phyloP scores from a whole-genome alignment of 2,797 vertebrate genomes.

The Eulemur rubriventer region DNA sequence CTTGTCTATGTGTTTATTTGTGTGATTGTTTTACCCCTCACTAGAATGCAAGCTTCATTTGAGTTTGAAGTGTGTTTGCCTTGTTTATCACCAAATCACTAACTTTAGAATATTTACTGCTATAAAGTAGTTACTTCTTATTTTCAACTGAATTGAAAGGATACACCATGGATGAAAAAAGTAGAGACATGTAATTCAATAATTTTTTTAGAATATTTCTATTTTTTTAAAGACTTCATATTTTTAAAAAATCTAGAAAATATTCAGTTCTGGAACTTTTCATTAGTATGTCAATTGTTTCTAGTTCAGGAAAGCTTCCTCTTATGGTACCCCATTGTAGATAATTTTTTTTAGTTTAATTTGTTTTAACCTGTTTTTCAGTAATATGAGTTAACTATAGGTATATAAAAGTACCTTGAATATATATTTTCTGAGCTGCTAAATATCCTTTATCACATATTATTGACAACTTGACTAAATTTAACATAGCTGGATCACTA shows the following conservation, averaged over 20 bases:
- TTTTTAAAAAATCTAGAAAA: background rate
- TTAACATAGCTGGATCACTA: background rate
- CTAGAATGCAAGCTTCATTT: background rate
- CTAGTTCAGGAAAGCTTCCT: background rate
- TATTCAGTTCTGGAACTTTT: background rate
- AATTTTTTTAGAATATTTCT: background rate
- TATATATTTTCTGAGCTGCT: background rate
- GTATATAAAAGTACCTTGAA: background rate
- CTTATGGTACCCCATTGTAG: background rate
- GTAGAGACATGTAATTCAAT: background rate
- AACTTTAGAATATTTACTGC: background rate
- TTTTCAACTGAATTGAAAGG: background rate
- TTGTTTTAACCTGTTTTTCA: background rate
- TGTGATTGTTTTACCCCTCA: background rate
- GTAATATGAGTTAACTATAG: background rate
- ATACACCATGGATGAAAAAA: background rate
- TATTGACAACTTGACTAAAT: background rate
- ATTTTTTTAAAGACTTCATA: background rate
- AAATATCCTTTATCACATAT: background rate
- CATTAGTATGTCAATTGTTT: background rate
- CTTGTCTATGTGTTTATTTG: background rate
- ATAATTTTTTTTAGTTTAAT: background rate
- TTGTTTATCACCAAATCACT: background rate
- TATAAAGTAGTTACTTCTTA: background rate
- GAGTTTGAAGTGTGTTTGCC: background rate